Evolutionary conservation across 2,113 vertebrate species (phyloP).

Genomic region (Siniperca knerii): DNA sequence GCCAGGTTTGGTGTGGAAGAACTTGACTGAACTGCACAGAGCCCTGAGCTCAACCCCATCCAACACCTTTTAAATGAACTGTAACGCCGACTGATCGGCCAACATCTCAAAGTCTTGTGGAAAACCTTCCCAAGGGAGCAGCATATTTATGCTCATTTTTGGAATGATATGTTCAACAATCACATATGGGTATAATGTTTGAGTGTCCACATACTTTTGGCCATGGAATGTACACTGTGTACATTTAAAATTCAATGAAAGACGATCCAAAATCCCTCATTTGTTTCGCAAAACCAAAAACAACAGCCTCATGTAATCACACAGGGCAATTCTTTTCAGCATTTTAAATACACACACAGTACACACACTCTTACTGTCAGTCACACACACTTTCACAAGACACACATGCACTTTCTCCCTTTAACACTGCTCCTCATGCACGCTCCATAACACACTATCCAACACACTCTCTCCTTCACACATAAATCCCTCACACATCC

Average conservation of each 20-base stretch:
- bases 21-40: not conserved
- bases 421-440: slow-evolving; percentile 44
- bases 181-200: not conserved
- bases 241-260: slow-evolving; percentile 4
- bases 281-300: slow-evolving; percentile 13
- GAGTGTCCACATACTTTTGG: slow-evolving; percentile 30
- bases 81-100: not conserved
- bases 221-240: not conserved
- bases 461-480: slow-evolving; percentile 61
- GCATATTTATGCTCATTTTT: not conserved
- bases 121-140: not conserved
- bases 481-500: slow-evolving; percentile 76
- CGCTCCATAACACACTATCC: slow-evolving; percentile 49
- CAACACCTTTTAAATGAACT: not conserved
- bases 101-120: not conserved
- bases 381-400: slow-evolving; percentile 38
- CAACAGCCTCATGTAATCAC: not conserved
- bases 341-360: slow-evolving; percentile 27
- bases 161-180: not conserved
- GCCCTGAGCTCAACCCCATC: not conserved
- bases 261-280: slow-evolving; percentile 1
- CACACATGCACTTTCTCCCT: slow-evolving; percentile 40
- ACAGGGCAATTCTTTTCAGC: slow-evolving; percentile 6
- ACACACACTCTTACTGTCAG: slow-evolving; percentile 28
- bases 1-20: not conserved